Evolutionary conservation across 2,797 vertebrate genomes (phyloP).

Genomic region (Nyctalus aviator): DNA sequence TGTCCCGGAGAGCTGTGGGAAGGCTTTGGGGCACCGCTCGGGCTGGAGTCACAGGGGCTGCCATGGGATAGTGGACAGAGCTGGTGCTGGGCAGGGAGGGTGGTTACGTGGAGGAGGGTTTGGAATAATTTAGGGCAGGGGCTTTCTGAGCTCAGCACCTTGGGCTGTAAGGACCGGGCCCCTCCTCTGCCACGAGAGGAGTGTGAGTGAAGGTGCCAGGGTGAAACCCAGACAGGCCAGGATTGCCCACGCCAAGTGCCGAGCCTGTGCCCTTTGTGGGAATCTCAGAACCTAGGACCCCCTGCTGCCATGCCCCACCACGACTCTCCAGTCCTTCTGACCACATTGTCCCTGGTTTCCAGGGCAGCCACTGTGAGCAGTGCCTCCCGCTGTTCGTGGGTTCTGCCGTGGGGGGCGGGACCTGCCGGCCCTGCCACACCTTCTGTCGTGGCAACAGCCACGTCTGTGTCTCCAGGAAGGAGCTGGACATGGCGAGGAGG

Average conservation of each 20-base stretch:
- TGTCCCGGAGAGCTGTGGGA: neutral
- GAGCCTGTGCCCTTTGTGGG: fast-evolving
- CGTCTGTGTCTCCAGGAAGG: conserved; percentile 92
- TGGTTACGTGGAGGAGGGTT: fast-evolving
- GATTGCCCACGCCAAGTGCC: neutral
- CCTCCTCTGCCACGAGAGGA: neutral
- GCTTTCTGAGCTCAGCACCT: neutral
- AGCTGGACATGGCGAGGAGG: conserved; percentile 89
- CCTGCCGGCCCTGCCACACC: conserved; percentile 93
- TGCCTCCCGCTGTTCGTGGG: conserved; percentile 96
- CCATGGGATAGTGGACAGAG: neutral
- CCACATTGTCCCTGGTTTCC: neutral
- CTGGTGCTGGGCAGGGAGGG: too few species aligned
- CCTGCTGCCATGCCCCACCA: fast-evolving
- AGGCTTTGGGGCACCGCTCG: neutral
- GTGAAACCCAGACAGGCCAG: neutral
- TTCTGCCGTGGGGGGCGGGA: conserved; percentile 92
- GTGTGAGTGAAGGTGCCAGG: neutral
- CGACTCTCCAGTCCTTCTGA: neutral
- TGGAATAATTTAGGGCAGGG: neutral
- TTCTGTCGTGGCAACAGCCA: conserved; percentile 94
- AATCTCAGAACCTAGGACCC: neutral
- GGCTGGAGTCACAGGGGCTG: neutral
- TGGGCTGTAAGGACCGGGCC: neutral
- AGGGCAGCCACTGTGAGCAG: conserved; percentile 95